Base-by-base conservation (phyloP, 2,797 vertebrate genomes). In the Heteromormyrus szaboi region DNA sequence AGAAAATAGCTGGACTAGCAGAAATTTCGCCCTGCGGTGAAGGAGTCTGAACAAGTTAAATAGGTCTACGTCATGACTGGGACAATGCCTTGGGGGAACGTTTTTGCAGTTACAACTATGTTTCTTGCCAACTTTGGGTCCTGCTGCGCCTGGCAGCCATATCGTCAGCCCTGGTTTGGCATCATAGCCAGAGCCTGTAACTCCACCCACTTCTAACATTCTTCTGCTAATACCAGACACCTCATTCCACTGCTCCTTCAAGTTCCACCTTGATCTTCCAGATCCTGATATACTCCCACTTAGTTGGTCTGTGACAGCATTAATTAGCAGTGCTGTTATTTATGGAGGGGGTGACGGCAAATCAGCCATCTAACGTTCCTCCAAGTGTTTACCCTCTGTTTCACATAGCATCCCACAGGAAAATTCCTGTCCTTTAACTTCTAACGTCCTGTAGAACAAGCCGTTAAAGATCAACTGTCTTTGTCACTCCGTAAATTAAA, bases 401-500 rank as follows among this genome's bases (percentile, higher is more conserved):
- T 29, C 11, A 59, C n/a, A 9, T 29, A 54, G 83, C 33, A 65
- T 85, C 33, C 76, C 22, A 17, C 88, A 33, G 25, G 87, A 83
- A 88, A 87, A 85, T 84, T 17, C 62, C 50, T 53, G 84, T 17
- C 84, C 44, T 81, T 22, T 46, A 81, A 19, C 17, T 81, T 81
- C 6, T 46, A 86, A 87, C 65, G 54, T 89, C 41, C 84, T 89
- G 83, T 62, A 76, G 54, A 65, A 85, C 33, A 53, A 62, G 50
- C 29, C 85, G 72, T 90, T 87, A 86, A 88, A 87, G 88, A 86
- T 72, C 81, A 76, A 88, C 68, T 3, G 56, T 53, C 76, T 48
- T 83, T 56, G 59, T 89, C 59, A 89, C 88, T 87, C 48, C 88
- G 56, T 2, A 89, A 41, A 88, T 41, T 90, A 89, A 88, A 91